Conservation (phyloP, 2,888 invertebrate genomes). For the Pachydiplax longipennis region DNA sequence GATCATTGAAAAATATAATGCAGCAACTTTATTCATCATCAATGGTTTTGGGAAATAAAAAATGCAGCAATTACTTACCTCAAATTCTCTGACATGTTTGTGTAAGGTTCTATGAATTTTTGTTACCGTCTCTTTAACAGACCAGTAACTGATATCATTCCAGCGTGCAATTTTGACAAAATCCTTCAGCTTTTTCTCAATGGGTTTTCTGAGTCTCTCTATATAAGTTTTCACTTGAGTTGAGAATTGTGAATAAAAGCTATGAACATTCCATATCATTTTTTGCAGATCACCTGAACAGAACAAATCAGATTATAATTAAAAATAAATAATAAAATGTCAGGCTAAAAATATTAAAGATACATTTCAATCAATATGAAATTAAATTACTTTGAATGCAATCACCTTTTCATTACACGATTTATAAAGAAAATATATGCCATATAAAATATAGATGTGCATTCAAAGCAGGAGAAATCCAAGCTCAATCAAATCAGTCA, state of each 20-base stretch:
- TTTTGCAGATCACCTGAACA: slow-evolving; percentile 67
- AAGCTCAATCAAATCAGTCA: neutral
- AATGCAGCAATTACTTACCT: slow-evolving; percentile 60
- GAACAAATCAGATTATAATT: slow-evolving; percentile 38
- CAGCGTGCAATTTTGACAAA: slow-evolving; percentile 95
- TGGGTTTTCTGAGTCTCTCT: slow-evolving; percentile 74
- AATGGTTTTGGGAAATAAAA: neutral
- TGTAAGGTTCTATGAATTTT: slow-evolving; percentile 88
- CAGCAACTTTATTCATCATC: no score
- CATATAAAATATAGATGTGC: neutral
- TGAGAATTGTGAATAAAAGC: slow-evolving; percentile 84
- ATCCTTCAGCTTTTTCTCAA: slow-evolving; percentile 91
- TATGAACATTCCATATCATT: slow-evolving; percentile 81
- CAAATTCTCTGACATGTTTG: slow-evolving; percentile 86
- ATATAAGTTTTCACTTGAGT: slow-evolving; percentile 71
- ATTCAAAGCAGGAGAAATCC: neutral
- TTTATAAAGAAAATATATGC: neutral
- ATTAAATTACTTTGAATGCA: no score
- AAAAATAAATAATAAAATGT: neutral
- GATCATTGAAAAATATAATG: neutral
- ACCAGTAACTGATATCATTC: slow-evolving; percentile 94
- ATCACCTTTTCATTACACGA: neutral
- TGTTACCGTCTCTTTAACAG: slow-evolving; percentile 86
- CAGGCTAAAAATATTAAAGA: no score
- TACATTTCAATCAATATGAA: no score